Base-by-base conservation (phyloP, 1,140 invertebrate genomes). In the Carposina sasakii region DNA sequence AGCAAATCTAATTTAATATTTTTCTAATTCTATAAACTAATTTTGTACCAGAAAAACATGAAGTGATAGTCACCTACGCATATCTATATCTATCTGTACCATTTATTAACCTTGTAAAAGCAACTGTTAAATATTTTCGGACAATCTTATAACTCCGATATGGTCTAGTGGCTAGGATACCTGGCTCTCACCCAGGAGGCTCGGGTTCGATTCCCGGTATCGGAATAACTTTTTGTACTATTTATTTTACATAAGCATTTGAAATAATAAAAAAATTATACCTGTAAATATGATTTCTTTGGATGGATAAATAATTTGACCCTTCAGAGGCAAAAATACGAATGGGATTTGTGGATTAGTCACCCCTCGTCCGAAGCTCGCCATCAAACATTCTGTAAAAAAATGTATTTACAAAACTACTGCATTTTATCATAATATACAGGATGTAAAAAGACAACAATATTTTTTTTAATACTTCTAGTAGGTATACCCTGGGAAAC, bases 261-360 rank as follows among this genome's bases (percentile, higher is more conserved):
- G 21, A 13, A 23, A 46, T 22, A 41, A 22, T 58, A 58, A 84
- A n/a, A n/a, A n/a, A n/a, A n/a, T n/a, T n/a, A 87, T 84, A 95
- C 94, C 93, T 78, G 90, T 87, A 74, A 96, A 92, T 57, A 88
- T 89, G 57, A 96, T 94, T 85, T 95, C 93, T 57, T 93, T 93
- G 46, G 92, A 92, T 0, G 94, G 94, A 85, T 96, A 91, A 56
- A 96, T 91, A 56, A 96, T 93, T 76, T 95, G 93, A 26, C 93
- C 93, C 57, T 91, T 91, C 23, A 93, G 85, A 1, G 94, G 94
- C 39, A 96, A 77, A 71, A 93, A 94, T 5, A 96, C 92, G 63
- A 94, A 93, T 4, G 94, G 94, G 24, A 96, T 93, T 74, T 90
- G 91, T 56, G 94, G 93, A 33, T 89, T 87, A 12, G 90, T 90